Evolutionary conservation across 1,140 invertebrate species (phyloP), one percentile per base, ranked within the genome.

Genomic region (Idris sp.): DNA sequence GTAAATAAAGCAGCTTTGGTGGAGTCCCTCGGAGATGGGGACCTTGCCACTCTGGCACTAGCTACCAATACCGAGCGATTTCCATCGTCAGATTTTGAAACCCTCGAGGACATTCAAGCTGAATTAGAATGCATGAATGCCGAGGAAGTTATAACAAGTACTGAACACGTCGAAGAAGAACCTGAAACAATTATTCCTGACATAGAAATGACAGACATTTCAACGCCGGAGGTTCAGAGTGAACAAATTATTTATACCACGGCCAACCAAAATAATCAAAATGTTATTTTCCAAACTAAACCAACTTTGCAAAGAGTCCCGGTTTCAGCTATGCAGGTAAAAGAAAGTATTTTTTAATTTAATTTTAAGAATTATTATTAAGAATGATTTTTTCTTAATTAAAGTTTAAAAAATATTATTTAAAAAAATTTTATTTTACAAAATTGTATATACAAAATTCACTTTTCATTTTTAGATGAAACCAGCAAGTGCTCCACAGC

Each of bases 41-140:
- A 88, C 33, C 61, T 87, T 0, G 82, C 79, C 38, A 81, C 80
- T 48, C 62, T 87, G 18, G 78, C 71, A 38, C 41, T 88, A 7
- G 65, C 83, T 1, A 76, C 82, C 9, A 79, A 15, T 22, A 38
- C 48, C 1, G 85, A 86, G 36, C 80, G 83, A 28, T 88, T 85
- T 56, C 36, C 68, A 0, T 53, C 82, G 0, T 81, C 71, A 38
- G 85, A 88, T 13, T 86, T 88, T 74, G 87, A 88, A 53, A 80
- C 82, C 4, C 76, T 88, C 30, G 85, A 83, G 5, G 85, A 84
- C 46, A 87, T 88, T 58, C 82, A 88, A 76, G 83, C 84, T 0
- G 87, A 88, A 56, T 74, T 88, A 11, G 86, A 88, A 44, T 85
- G 83, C 7, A 86, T 88, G 78, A 84, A 85, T 53, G 78, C 86